phyloP scores from a whole-genome alignment of 2,888 invertebrate species.

The Pristionchus fissidentatus region DNA sequence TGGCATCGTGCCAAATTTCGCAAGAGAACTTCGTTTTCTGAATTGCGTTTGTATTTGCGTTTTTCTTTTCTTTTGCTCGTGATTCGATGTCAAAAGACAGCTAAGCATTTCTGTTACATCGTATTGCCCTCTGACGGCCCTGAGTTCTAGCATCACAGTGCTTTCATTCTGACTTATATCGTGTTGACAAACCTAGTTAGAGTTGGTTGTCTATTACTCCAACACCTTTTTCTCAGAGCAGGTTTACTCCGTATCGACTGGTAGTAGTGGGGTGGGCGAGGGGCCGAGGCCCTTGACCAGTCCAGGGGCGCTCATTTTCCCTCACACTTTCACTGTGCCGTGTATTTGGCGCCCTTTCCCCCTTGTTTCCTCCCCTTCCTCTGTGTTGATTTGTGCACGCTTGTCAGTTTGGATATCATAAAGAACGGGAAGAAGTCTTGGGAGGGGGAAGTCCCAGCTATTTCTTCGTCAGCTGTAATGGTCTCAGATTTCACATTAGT shows the following conservation, averaged over 20 bases:
- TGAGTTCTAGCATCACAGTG: background rate
- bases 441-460: background rate
- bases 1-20: background rate
- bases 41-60: background rate
- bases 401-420: conserved; percentile 3
- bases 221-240: background rate
- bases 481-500: conserved; percentile 14
- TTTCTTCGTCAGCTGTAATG: background rate
- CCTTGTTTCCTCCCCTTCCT: background rate
- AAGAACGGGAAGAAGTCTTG: background rate
- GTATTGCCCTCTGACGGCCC: background rate
- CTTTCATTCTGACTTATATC: background rate
- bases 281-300: conserved; percentile 22
- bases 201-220: background rate
- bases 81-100: background rate
- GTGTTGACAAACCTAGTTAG: too few relatives aligned
- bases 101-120: background rate
- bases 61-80: background rate
- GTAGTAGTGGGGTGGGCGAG: conserved; percentile 10
- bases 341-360: conserved; percentile 22
- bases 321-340: conserved; percentile 33
- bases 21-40: background rate
- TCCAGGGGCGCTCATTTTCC: conserved; percentile 10
- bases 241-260: conserved; percentile 27
- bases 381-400: background rate